These are phyloP conservation scores for Mayetiola destructor DNA, from an alignment of 2,888 invertebrate genomes.

Conservation along the genomic window DNA sequence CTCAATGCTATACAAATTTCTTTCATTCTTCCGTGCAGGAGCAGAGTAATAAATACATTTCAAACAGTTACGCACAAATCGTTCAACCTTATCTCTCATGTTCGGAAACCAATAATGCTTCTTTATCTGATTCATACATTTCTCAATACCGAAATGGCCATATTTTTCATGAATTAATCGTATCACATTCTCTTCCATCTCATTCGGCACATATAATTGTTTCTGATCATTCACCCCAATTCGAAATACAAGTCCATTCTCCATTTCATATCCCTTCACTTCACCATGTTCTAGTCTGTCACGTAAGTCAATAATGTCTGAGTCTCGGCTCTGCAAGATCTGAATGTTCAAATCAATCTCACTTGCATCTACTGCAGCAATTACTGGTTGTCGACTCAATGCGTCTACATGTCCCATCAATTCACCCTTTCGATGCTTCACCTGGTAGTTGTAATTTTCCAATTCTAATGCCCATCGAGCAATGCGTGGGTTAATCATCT, in stretches of 20 bases:
- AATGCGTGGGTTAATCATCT: constrained; percentile 22
- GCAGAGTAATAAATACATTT: background rate
- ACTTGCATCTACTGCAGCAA: background rate
- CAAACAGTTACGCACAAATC: background rate
- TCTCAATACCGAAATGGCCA: background rate
- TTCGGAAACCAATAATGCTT: constrained; percentile 1
- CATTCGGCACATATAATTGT: background rate
- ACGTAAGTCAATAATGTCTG: background rate
- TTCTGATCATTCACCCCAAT: background rate
- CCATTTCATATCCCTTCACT: background rate
- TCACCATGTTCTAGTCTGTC: background rate
- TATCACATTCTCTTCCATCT: background rate
- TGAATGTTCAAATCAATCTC: background rate
- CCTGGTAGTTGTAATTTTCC: constrained; percentile 24
- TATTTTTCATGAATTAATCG: background rate
- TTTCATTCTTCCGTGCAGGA: background rate
- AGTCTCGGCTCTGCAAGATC: background rate
- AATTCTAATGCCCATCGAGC: constrained; percentile 26
- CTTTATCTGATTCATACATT: background rate
- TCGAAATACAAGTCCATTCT: background rate
- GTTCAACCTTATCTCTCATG: background rate
- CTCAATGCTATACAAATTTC: background rate
- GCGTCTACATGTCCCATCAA: constrained; percentile 27
- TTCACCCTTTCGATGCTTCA: constrained; percentile 27
- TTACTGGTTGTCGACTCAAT: constrained; percentile 21